These are phyloP conservation scores for Boloria euphrosyne DNA, from an alignment of 2,888 invertebrate species.

Conservation along the genomic window DNA sequence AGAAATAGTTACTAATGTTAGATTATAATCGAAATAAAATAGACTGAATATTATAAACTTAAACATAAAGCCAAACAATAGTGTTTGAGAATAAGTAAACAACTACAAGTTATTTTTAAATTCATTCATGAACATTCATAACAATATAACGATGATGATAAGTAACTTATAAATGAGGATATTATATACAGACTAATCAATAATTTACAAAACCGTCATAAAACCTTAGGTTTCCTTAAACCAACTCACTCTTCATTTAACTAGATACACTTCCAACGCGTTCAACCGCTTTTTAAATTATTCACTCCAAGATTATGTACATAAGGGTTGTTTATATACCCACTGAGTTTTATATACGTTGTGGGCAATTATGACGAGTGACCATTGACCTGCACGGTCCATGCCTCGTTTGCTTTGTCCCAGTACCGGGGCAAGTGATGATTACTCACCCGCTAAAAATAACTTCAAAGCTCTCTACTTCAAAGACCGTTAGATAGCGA, in stretches of 20 bases:
- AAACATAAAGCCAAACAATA: no score
- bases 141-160: no score
- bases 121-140: no score
- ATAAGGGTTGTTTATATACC: conserved; percentile 22
- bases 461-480: conserved; percentile 34
- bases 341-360: conserved; percentile 25
- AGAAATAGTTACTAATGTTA: no score
- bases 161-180: no score
- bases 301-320: neutral
- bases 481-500: conserved; percentile 24
- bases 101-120: no score
- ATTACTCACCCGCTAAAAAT: conserved; percentile 33
- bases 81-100: no score
- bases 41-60: no score
- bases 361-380: conserved; percentile 52
- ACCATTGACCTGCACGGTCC: conserved; percentile 46
- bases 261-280: neutral
- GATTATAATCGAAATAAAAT: no score
- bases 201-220: no score
- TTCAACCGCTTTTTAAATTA: neutral
- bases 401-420: conserved; percentile 41
- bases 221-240: no score
- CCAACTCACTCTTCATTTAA: neutral
- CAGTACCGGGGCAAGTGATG: conserved; percentile 35
- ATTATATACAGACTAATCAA: no score